Conservation (phyloP, 2,113 vertebrate species). For the Carollia perspicillata region DNA sequence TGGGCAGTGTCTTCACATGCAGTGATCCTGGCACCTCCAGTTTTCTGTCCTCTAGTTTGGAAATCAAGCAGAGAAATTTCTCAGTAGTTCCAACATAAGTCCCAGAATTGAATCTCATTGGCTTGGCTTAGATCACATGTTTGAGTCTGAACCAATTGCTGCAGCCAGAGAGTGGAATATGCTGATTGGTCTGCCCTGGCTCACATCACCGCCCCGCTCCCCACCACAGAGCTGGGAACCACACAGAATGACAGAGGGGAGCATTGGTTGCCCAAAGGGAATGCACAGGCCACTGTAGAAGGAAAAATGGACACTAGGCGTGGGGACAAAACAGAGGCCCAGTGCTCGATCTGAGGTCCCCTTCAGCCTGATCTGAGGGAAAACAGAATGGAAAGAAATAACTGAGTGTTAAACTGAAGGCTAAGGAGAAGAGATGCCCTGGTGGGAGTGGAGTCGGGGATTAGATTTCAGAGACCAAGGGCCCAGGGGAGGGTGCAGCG, state of each 20-base stretch:
- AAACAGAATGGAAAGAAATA: not conserved
- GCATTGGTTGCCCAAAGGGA: no score
- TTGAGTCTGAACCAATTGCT: not conserved
- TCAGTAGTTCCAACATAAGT: not conserved
- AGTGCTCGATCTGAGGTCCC: not conserved
- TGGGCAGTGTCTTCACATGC: not conserved
- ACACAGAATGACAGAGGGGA: not conserved
- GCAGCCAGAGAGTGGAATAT: no score
- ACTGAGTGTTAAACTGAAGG: not conserved
- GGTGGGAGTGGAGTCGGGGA: fast-evolving
- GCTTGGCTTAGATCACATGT: not conserved
- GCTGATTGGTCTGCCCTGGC: not conserved
- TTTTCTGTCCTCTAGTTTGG: not conserved
- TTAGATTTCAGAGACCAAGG: not conserved
- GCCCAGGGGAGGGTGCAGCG: fast-evolving
- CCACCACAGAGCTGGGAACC: not conserved
- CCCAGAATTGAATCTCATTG: not conserved
- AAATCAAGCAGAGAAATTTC: not conserved
- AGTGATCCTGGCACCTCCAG: not conserved
- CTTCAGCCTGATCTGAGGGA: not conserved
- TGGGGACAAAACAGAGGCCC: not conserved
- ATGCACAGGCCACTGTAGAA: not conserved
- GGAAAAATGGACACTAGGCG: not conserved
- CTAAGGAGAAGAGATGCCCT: not conserved
- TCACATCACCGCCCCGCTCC: fast-evolving